A percentile compares a stretch with the other conserved stretches of the same genome.
Conservation (phyloP, 2,113 vertebrate species). For the Scytalopus superciliaris region DNA sequence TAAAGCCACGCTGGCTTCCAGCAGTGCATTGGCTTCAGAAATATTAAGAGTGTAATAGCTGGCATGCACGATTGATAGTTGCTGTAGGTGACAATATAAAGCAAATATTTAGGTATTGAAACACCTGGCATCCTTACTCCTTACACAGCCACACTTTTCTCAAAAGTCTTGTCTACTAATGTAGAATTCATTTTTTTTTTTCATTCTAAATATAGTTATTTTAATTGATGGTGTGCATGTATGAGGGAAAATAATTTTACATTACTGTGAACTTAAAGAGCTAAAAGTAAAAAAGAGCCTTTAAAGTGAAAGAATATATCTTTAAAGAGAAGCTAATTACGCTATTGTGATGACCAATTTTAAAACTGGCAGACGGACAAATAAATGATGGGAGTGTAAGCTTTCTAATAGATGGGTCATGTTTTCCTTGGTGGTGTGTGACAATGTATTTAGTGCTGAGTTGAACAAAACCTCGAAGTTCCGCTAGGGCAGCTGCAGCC, state of each 20-base stretch:
- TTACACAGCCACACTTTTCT: not conserved
- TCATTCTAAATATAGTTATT: not conserved
- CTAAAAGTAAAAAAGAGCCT: not conserved
- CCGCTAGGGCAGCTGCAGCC: not conserved
- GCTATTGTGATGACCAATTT: not conserved
- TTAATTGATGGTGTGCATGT: not conserved
- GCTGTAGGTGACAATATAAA: not conserved
- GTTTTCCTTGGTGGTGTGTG: not conserved
- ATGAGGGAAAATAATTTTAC: not conserved
- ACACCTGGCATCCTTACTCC: not conserved
- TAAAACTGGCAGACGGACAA: not conserved
- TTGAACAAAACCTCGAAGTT: not conserved
- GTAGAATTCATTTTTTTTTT: not conserved
- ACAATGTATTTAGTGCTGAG: not conserved
- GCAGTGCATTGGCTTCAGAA: accelerated
- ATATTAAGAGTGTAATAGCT: not conserved
- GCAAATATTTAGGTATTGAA: not conserved
- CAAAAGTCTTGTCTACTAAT: not conserved
- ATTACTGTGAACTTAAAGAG: not conserved
- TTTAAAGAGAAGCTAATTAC: not conserved
- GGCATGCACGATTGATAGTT: not conserved
- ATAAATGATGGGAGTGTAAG: not conserved
- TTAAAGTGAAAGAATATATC: not conserved
- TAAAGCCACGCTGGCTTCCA: not conserved
- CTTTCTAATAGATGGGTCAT: not conserved